Conservation (phyloP, 2,113 vertebrate genomes). For the Apistogramma diplotaenia region DNA sequence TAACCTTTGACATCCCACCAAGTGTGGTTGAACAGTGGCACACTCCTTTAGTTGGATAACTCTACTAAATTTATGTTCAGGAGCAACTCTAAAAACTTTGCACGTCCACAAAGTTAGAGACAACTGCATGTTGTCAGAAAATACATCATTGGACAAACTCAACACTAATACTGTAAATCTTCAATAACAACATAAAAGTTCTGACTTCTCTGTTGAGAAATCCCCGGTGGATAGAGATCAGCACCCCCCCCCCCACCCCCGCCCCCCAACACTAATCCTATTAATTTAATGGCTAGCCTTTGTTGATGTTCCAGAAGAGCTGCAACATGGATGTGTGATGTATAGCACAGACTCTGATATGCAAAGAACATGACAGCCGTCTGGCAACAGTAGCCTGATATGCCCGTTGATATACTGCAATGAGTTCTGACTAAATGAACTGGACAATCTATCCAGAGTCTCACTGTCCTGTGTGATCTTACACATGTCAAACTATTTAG, state of each 20-base stretch:
- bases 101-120: neutral
- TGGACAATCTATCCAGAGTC: neutral
- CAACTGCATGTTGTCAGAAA: neutral
- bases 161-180: neutral
- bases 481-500: neutral
- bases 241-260: neutral
- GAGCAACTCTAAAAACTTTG: neutral
- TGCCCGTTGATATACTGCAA: neutral
- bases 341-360: neutral
- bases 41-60: neutral
- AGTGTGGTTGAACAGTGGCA: neutral
- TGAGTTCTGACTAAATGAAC: neutral
- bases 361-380: slow-evolving; percentile 12
- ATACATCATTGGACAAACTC: neutral
- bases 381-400: slow-evolving; percentile 39
- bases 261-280: neutral
- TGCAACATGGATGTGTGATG: neutral
- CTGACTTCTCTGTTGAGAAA: neutral
- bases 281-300: neutral
- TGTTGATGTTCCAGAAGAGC: neutral
- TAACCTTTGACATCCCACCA: neutral
- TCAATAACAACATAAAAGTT: neutral
- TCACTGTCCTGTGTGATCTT: neutral
- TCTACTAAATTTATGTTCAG: neutral
- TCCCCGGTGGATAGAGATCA: neutral